Evolutionary conservation across 2,797 vertebrate genomes (phyloP), one percentile per base, ranked within the genome.

Genomic region (Naso thynnoides): DNA sequence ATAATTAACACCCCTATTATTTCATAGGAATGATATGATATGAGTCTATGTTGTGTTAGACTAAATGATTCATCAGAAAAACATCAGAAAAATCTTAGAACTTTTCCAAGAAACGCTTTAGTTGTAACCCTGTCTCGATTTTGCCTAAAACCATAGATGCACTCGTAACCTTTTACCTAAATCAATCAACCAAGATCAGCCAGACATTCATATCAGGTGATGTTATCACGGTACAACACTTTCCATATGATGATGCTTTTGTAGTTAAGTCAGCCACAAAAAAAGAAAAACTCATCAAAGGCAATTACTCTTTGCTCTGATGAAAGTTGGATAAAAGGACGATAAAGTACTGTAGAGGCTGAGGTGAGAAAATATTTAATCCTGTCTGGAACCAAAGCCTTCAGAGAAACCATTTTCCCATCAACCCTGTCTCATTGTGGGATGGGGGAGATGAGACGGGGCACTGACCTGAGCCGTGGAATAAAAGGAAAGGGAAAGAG

Each of bases 351-450:
- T 47, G 29, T 71, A 63, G 83, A 74, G 74, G 69, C 69, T 23
- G 48, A 85, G 38, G 76, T 83, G 63, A 89, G 64, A 86, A 81
- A 82, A 78, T 62, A 73, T 84, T 73, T 86, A 83, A 92, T 92
- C 82, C 84, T 45, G 86, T 86, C 82, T 90, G 83, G 80, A 89
- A 81, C 64, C 67, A 38, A 63, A 85, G 64, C 47, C 52, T 67
- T 67, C 50, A 42, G 54, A 62, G 69, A 67, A 87, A 82, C 66
- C 36, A 56, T 65, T 72, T 88, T 87, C 85, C 86, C 85, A 86
- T 88, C 81, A 58, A 29, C 53, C 44, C 18, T 14, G n/a, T 70
- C 65, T 53, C 80, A 68, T 71, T 78, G 76, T 78, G 74, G 68
- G 84, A 88, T 84, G 41, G 21, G 23, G 24, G 54, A 56, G 56